Conservation (phyloP, 2,113 vertebrate species). For the Erythrocercus mccallii region DNA sequence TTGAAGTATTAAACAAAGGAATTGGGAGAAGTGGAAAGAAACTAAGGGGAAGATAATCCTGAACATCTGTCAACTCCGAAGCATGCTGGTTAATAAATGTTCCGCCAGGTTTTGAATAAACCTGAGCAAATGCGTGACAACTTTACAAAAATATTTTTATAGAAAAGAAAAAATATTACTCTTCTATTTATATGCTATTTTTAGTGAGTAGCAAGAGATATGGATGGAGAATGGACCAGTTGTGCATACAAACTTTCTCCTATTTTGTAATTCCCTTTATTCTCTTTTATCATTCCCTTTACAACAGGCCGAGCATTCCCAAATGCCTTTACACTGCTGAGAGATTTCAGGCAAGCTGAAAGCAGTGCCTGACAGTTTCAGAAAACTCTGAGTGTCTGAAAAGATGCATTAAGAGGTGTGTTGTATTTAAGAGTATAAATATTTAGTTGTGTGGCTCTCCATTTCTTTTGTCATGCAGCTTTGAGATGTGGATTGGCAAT, state of each 20-base stretch:
- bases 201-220: background rate
- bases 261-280: background rate
- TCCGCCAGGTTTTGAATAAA: background rate
- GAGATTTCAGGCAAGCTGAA: background rate
- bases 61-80: background rate
- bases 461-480: background rate
- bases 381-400: background rate
- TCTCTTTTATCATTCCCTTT: background rate
- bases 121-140: background rate
- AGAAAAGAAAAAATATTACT: background rate
- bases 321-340: background rate
- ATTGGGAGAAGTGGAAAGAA: background rate
- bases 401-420: background rate
- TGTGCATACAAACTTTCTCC: background rate
- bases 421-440: background rate
- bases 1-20: constrained; percentile 2
- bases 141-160: background rate
- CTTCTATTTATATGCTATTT: background rate
- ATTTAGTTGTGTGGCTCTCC: background rate
- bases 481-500: background rate
- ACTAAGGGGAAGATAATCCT: background rate
- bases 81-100: background rate
- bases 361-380: background rate
- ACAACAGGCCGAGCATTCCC: background rate
- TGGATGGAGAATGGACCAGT: background rate